phyloP scores from a whole-genome alignment of 1,140 invertebrate genomes.

The Papilio glaucus region DNA sequence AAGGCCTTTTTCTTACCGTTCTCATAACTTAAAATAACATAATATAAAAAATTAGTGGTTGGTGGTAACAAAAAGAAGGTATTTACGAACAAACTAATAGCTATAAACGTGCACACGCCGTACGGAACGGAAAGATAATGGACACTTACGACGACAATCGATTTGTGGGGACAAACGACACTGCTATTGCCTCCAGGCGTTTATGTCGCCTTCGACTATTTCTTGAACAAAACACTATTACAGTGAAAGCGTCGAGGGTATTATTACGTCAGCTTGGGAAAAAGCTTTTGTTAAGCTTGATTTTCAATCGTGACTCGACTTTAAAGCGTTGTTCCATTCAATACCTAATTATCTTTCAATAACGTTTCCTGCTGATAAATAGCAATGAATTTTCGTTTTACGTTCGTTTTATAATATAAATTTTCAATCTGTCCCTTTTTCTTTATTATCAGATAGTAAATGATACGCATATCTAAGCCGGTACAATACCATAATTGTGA shows the following conservation, averaged over 20 bases:
- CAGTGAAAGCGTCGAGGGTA: slow-evolving; percentile 31
- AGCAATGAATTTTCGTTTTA: background rate
- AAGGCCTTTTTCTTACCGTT: no score
- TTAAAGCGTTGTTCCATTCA: slow-evolving; percentile 2
- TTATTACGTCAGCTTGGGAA: slow-evolving; percentile 22
- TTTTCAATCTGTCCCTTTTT: no score
- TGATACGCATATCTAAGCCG: no score
- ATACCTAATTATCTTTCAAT: slow-evolving; percentile 10
- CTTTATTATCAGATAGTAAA: no score
- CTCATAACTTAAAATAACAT: no score
- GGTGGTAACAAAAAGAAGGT: slow-evolving; percentile 29
- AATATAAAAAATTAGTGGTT: background rate
- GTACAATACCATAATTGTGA: no score
- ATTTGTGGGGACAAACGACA: slow-evolving; percentile 50
- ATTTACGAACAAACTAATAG: slow-evolving; percentile 38
- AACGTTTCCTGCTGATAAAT: background rate
- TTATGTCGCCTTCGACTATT: slow-evolving; percentile 32
- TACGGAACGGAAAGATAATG: slow-evolving; percentile 42
- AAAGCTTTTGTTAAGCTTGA: slow-evolving; percentile 28
- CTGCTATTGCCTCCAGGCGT: slow-evolving; percentile 42
- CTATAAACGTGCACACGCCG: slow-evolving; percentile 35
- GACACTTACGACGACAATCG: slow-evolving; percentile 52
- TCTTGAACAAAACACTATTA: slow-evolving; percentile 37
- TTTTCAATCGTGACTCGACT: slow-evolving; percentile 14
- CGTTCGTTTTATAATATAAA: no score